A percentile compares a stretch with the other conserved stretches of the same genome.
Conservation (phyloP, 2,113 vertebrate species). For the Anthoscopus minutus region DNA sequence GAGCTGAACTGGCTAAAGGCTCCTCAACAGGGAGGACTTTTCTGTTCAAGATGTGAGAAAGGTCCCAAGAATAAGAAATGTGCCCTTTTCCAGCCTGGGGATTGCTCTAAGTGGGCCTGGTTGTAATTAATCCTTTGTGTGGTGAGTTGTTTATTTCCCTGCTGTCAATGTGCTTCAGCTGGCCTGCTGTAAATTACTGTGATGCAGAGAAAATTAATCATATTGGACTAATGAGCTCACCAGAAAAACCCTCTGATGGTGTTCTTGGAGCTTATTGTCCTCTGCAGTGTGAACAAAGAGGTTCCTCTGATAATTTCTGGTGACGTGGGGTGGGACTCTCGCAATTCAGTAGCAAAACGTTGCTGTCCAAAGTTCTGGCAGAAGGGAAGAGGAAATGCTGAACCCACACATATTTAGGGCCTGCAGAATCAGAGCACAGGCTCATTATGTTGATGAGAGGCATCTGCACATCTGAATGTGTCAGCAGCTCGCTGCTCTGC, state of each 20-base stretch:
- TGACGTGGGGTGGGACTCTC: not conserved
- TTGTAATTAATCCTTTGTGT: conserved; percentile 27
- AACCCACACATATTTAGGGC: not conserved
- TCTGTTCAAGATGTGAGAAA: not conserved
- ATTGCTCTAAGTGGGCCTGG: not conserved
- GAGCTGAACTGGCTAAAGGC: conserved; percentile 42
- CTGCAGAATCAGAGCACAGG: not conserved
- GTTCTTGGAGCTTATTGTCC: not conserved
- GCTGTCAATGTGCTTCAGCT: not conserved
- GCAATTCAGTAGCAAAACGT: not conserved
- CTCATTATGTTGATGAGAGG: not conserved
- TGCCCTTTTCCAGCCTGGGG: conserved; percentile 15
- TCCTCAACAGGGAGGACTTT: not conserved
- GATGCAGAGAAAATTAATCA: conserved; percentile 9
- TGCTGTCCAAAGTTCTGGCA: not conserved
- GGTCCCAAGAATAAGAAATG: conserved; percentile 26
- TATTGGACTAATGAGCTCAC: not conserved
- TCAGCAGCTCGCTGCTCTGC: not conserved
- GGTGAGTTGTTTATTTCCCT: not conserved
- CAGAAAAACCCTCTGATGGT: not conserved
- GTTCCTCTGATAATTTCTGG: not conserved
- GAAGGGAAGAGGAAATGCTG: not conserved
- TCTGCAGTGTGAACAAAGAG: not conserved
- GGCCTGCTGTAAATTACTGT: not conserved
- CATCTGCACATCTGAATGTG: not conserved